Conservation (phyloP, 1,140 invertebrate genomes). For the Musca vetustissima region DNA sequence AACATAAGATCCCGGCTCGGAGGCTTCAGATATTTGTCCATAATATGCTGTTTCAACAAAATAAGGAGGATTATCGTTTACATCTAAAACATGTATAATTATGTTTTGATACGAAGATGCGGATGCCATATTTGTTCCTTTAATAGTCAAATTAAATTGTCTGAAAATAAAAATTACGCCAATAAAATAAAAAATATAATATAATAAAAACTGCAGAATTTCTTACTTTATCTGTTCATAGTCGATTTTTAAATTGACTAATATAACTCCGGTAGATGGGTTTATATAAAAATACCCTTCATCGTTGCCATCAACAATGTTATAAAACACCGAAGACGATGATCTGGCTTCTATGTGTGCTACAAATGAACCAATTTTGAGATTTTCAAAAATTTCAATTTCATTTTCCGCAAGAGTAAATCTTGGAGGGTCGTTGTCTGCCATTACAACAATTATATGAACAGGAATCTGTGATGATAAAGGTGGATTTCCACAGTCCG, state of each 20-base stretch:
- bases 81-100: constrained; percentile 76
- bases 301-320: constrained; percentile 76
- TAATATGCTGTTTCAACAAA: constrained; percentile 71
- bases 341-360: constrained; percentile 76
- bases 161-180: no score
- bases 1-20: constrained; percentile 66
- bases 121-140: constrained; percentile 83
- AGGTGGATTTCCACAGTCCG: constrained; percentile 76
- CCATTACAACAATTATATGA: constrained; percentile 83
- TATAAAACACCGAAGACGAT: constrained; percentile 78
- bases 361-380: constrained; percentile 74
- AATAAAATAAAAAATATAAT: background rate
- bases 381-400: constrained; percentile 84
- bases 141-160: constrained; percentile 81
- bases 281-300: constrained; percentile 79
- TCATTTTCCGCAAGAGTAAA: constrained; percentile 68
- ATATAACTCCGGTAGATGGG: constrained; percentile 81
- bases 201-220: background rate
- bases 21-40: constrained; percentile 72
- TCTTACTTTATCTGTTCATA: constrained; percentile 67
- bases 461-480: constrained; percentile 77
- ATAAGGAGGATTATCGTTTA: constrained; percentile 83
- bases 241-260: constrained; percentile 73
- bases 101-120: constrained; percentile 68
- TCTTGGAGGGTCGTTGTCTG: constrained; percentile 82